Percentiles rank a stretch among this genome's conserved stretches.
These are phyloP conservation scores for Volucella inanis DNA, from an alignment of 2,888 invertebrate species.

Conservation along the genomic window DNA sequence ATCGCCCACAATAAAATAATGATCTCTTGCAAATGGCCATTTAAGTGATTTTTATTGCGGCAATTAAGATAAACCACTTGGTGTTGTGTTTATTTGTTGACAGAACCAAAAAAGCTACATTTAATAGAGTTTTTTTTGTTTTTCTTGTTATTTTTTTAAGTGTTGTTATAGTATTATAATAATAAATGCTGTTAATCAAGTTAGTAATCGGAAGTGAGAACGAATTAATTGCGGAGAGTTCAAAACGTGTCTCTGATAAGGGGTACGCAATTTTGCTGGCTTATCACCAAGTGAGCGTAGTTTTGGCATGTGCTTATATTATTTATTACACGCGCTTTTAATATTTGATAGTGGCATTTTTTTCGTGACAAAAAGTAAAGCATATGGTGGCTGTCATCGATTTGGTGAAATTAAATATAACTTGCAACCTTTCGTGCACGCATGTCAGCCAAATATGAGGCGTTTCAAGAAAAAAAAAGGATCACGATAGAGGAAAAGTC, in stretches of 20 bases:
- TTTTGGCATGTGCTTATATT: conserved; percentile 1
- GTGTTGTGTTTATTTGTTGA: conserved; percentile 39
- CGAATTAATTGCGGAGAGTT: conserved; percentile 40
- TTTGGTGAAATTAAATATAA: too few species aligned
- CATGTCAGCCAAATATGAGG: too few species aligned
- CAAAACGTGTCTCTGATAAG: conserved; percentile 54
- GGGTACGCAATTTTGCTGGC: background rate
- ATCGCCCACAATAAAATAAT: conserved; percentile 68
- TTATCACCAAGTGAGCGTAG: conserved; percentile 23
- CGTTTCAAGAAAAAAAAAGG: too few species aligned
- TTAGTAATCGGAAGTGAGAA: conserved; percentile 47
- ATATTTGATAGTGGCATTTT: too few species aligned
- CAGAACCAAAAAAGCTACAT: background rate
- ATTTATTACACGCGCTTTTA: too few species aligned
- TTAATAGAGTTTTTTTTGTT: too few species aligned
- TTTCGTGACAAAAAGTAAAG: too few species aligned
- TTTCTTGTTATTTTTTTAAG: background rate
- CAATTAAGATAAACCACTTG: conserved; percentile 65
- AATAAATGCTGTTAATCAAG: background rate
- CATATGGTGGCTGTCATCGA: too few species aligned
- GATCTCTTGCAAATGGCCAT: conserved; percentile 69
- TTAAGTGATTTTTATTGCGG: conserved; percentile 70
- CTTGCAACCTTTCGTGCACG: too few species aligned
- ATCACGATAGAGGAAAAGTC: too few species aligned
- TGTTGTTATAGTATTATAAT: background rate